Evolutionary conservation across 2,113 vertebrate genomes (phyloP), one percentile per base, ranked within the genome.

Genomic region (Vanacampus margaritifer): DNA sequence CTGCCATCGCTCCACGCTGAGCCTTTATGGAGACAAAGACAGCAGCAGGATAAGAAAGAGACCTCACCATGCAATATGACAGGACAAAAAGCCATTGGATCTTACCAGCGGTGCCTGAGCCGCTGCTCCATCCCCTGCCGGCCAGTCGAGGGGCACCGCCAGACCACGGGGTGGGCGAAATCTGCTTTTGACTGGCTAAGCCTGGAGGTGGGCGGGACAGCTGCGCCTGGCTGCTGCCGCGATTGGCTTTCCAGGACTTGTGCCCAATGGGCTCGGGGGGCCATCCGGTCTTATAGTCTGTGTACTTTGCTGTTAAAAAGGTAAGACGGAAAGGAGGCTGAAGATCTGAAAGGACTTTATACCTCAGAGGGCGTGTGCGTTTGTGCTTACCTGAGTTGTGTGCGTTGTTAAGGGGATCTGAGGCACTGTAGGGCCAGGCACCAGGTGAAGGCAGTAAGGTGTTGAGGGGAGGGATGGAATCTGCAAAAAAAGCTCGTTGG

Each of bases 361-460:
- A 23, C 11, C 21, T 51, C 48, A 50, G n/a, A 53, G 23, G 10
- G 53, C 7, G 6, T 32, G 5, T 26, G 21, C n/a, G 46, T 46
- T 46, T 46, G 17, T 19, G 14, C 3, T 71, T 94, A 99, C 97
- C 94, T 94, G 95, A 94, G 94, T 95, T 98, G 93, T 99, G 97
- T 94, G 97, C 95, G 85, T 96, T 96, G 94, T 91, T 95, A 86
- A 96, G 95, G 92, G 95, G 95, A 94, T 98, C 96, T 94, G 97
- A 98, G 96, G 97, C 97, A 99, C 97, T 98, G 94, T 97, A 99
- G 93, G 97, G 96, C 97, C 97, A 99, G 96, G 97, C 95, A 98
- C 96, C 96, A 93, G 95, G 95, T 96, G 97, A 99, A 99, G 97
- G 97, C 97, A 99, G 96, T 96, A 98, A 98, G 97, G 97, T 99